phyloP scores from a whole-genome alignment of 2,113 vertebrate genomes.

The Mungos mungo region DNA sequence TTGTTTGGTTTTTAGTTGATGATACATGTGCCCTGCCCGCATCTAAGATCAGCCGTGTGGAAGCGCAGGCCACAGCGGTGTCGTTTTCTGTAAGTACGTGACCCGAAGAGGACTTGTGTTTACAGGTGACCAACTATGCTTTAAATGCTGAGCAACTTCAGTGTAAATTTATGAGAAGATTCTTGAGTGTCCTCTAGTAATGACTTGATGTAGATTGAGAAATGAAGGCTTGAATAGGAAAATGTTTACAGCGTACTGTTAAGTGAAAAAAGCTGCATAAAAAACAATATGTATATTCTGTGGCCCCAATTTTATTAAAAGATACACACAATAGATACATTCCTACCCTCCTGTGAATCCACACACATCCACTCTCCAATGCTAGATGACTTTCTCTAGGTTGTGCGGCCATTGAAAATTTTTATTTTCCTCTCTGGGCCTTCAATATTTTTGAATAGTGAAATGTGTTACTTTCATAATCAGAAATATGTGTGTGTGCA shows the following conservation, averaged over 20 bases:
- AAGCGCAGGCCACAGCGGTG: constrained; percentile 69
- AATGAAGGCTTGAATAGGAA: background rate
- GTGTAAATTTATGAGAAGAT: background rate
- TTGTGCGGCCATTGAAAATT: background rate
- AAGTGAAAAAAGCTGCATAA: constrained; percentile 18
- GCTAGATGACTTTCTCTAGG: background rate
- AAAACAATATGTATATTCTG: background rate
- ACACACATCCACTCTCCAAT: background rate
- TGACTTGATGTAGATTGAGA: constrained; percentile 1
- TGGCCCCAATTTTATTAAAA: constrained; percentile 35
- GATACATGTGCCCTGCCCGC: constrained; percentile 79
- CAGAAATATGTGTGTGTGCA: background rate
- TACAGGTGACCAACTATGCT: background rate
- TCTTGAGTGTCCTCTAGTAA: background rate
- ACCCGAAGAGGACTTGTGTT: background rate
- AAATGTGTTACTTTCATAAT: background rate
- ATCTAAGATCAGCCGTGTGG: constrained; percentile 78
- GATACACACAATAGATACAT: background rate
- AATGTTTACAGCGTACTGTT: background rate
- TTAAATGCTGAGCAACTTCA: background rate
- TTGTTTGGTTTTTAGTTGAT: constrained; percentile 81
- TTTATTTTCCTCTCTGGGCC: constrained; percentile 16
- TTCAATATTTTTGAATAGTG: constrained; percentile 23
- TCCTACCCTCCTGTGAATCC: background rate
- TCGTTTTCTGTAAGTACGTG: constrained; percentile 85